Conservation (phyloP, 2,888 invertebrate species). For the Nemotelus pantherinus region DNA sequence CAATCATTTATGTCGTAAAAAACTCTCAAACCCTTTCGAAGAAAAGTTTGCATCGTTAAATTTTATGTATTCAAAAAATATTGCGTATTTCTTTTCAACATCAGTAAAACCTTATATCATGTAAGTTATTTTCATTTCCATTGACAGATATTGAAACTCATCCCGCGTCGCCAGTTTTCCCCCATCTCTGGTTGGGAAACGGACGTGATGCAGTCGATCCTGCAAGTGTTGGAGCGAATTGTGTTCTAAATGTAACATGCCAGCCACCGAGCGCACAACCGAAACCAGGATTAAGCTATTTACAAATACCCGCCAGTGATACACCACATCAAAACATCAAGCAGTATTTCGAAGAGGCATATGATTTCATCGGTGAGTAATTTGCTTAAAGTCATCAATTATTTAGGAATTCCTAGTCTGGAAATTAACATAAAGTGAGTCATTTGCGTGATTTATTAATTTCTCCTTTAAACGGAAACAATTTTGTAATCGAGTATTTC, state of each 20-base stretch:
- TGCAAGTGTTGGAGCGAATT: slow-evolving; percentile 76
- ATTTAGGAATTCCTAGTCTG: too few species aligned
- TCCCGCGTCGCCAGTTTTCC: slow-evolving; percentile 80
- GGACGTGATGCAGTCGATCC: slow-evolving; percentile 81
- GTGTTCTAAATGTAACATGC: slow-evolving; percentile 84
- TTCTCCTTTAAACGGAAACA: too few species aligned
- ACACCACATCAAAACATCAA: slow-evolving; percentile 86
- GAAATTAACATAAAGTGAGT: too few species aligned
- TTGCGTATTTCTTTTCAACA: too few species aligned
- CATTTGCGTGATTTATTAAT: too few species aligned
- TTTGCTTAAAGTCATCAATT: not conserved
- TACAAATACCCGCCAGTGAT: slow-evolving; percentile 84
- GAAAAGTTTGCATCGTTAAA: too few species aligned
- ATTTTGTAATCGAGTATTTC: too few species aligned
- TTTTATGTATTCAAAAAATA: too few species aligned
- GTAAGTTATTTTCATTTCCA: not conserved
- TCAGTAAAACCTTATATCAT: too few species aligned
- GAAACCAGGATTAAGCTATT: slow-evolving; percentile 73
- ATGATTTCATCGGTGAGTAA: slow-evolving; percentile 83
- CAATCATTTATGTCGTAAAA: too few species aligned
- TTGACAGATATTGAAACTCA: slow-evolving; percentile 75
- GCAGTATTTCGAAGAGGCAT: slow-evolving; percentile 88
- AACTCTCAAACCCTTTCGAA: too few species aligned
- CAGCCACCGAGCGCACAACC: slow-evolving; percentile 73
- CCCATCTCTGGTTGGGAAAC: slow-evolving; percentile 84